Evolutionary conservation across 2,888 invertebrate genomes (phyloP), one percentile per base, ranked within the genome.

Genomic region (Agrotis puta): DNA sequence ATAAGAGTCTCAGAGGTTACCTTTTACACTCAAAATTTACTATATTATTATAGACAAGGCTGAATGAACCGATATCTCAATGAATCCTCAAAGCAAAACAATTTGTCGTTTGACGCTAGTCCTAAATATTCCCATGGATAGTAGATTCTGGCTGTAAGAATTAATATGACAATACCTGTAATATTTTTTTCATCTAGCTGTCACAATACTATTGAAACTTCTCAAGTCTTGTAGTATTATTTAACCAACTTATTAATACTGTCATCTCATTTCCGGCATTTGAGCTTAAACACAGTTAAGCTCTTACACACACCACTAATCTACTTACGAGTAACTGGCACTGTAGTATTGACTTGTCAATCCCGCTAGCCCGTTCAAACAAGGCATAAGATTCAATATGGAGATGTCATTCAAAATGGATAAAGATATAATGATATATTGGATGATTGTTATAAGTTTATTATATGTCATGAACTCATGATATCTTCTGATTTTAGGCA

Each of bases 311-410:
- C 50, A 74, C 33, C 48, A 70, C 48, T 20, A 56, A 61, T 75
- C 64, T 50, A 64, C 63, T 70, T 62, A 11, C 39, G 39, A 39
- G 39, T 39, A 67, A 66, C 72, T 53, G 63, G 47, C 16, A 14
- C 45, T 67, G 63, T 45, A 27, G 50, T 72, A 75, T 75, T 75
- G 75, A 77, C 64, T 69, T 69, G 62, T 67, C 77, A 66, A 72
- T 77, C 66, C 58, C 62, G 67, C 77, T 72, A 59, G 24, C 2
- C 43, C 18, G 20, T 77, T 77, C 63, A 77, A 77, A 77, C 67
- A 39, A 56, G 77, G 77, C 77, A 64, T 45, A 6, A 57, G 54
- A 61, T 43, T 51, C 58, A 64, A 76, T 61, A 76, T 64, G 54
- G 53, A 77, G 58, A 48, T 73, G 67, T 77, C 72, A 63, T 63